phyloP scores from a whole-genome alignment of 2,888 invertebrate genomes.

The Cryptocephalus primarius region DNA sequence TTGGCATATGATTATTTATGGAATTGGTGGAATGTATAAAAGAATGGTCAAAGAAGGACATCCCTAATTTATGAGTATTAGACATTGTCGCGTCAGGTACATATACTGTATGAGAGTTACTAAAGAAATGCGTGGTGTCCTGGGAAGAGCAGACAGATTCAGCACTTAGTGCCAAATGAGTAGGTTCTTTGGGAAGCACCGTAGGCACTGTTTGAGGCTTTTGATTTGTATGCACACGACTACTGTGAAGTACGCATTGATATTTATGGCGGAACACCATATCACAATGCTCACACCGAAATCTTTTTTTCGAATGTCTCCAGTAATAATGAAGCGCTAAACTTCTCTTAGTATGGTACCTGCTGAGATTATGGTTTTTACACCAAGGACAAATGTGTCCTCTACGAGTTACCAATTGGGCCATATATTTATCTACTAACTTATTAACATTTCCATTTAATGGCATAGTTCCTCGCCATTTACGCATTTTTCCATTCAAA shows the following conservation, averaged over 20 bases:
- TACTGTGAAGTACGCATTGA: constrained; percentile 40
- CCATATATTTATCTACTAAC: constrained; percentile 33
- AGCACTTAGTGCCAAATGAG: constrained; percentile 26
- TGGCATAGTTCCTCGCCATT: constrained; percentile 22
- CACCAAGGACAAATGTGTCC: constrained; percentile 32
- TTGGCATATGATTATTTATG: constrained; percentile 36
- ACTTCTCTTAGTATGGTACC: constrained; percentile 38
- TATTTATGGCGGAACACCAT: constrained; percentile 38
- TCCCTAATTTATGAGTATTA: constrained; percentile 35
- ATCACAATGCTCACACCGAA: constrained; percentile 41
- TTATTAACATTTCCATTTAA: constrained; percentile 19
- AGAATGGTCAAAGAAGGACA: constrained; percentile 37
- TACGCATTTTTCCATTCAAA: constrained; percentile 25
- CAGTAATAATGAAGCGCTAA: constrained; percentile 41
- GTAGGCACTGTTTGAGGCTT: constrained; percentile 19
- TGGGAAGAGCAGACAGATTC: constrained; percentile 22
- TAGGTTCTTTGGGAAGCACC: constrained; percentile 30
- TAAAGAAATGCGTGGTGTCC: constrained; percentile 27
- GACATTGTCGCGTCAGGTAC: constrained; percentile 33
- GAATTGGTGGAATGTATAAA: constrained; percentile 32
- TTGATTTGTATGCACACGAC: constrained; percentile 33
- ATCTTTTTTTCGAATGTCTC: constrained; percentile 37
- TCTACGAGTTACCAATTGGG: constrained; percentile 29
- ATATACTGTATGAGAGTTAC: constrained; percentile 26
- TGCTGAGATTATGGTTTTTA: constrained; percentile 31